Evolutionary conservation across 2,888 invertebrate genomes (phyloP).

Genomic region (Chrysina gloriosa): DNA sequence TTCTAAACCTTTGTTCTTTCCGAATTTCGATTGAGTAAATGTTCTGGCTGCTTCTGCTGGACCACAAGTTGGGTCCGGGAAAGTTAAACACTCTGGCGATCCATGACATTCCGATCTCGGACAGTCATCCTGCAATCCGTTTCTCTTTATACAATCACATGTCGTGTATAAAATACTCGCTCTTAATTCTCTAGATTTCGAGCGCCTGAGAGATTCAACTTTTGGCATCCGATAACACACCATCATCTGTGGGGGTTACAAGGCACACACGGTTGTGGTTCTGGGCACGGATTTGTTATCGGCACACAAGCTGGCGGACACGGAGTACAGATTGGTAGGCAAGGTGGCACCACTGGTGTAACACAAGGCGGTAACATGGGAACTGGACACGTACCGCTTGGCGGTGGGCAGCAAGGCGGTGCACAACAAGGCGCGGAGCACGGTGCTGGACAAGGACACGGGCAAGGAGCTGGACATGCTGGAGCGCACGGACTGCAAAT

Average conservation of each 20-base stretch:
- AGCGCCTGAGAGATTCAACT: conserved; percentile 60
- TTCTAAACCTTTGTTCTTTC: conserved; percentile 42
- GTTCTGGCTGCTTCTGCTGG: conserved; percentile 57
- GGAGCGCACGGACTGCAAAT: conserved; percentile 67
- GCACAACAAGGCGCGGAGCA: conserved; percentile 48
- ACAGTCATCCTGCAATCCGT: conserved; percentile 72
- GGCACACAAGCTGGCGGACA: conserved; percentile 67
- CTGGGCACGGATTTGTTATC: conserved; percentile 66
- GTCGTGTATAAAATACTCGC: conserved; percentile 70
- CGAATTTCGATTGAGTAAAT: conserved; percentile 62
- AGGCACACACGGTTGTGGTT: conserved; percentile 70
- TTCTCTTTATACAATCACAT: conserved; percentile 71
- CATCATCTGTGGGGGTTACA: conserved; percentile 71
- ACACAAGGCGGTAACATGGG: conserved; percentile 58
- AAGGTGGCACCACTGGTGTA: conserved; percentile 68
- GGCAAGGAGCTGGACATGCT: conserved; percentile 60
- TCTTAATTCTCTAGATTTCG: conserved; percentile 68
- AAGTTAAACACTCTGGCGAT: conserved; percentile 67
- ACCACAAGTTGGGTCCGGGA: conserved; percentile 69
- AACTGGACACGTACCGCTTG: conserved; percentile 61
- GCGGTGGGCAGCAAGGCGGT: conserved; percentile 58
- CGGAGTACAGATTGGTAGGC: conserved; percentile 63
- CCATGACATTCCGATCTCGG: conserved; percentile 69
- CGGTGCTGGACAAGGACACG: conserved; percentile 47
- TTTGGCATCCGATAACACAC: conserved; percentile 65